Percentiles rank a stretch among this genome's conserved stretches.
Conservation (phyloP, 2,797 vertebrate species). For the Gymnopithys bicolor region DNA sequence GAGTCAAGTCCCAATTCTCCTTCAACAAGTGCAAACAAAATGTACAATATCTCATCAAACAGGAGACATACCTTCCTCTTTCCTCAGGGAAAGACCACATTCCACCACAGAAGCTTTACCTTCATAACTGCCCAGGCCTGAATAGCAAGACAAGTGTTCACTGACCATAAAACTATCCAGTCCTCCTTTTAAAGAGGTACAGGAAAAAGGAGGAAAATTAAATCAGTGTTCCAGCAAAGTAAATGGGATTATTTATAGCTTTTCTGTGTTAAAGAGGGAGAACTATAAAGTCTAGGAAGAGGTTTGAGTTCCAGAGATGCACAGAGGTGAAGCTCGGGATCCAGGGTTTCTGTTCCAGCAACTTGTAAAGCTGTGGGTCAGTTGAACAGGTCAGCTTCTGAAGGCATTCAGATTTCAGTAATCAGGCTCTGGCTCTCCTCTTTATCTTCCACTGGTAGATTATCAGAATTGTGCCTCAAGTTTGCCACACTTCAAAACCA, state of each 20-base stretch:
- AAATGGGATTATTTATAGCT: neutral
- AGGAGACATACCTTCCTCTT: neutral
- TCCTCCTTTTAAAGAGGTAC: neutral
- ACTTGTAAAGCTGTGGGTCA: neutral
- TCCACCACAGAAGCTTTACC: neutral
- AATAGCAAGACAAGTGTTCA: neutral
- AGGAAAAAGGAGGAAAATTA: neutral
- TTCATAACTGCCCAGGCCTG: neutral
- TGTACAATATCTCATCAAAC: neutral
- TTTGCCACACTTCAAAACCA: neutral
- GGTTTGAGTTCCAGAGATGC: neutral
- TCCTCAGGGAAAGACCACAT: neutral
- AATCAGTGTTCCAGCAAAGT: neutral
- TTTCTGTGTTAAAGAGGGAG: neutral
- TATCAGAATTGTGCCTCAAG: neutral
- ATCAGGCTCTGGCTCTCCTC: neutral
- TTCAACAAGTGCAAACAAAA: slow-evolving; percentile 14
- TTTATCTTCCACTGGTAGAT: neutral
- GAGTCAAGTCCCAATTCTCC: neutral
- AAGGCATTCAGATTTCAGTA: neutral
- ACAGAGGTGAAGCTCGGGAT: neutral
- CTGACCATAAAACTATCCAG: neutral
- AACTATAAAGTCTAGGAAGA: neutral
- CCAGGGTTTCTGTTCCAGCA: neutral
- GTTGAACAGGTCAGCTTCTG: neutral